Evolutionary conservation across 2,113 vertebrate genomes (phyloP).

Genomic region (Podocnemis expansa): DNA sequence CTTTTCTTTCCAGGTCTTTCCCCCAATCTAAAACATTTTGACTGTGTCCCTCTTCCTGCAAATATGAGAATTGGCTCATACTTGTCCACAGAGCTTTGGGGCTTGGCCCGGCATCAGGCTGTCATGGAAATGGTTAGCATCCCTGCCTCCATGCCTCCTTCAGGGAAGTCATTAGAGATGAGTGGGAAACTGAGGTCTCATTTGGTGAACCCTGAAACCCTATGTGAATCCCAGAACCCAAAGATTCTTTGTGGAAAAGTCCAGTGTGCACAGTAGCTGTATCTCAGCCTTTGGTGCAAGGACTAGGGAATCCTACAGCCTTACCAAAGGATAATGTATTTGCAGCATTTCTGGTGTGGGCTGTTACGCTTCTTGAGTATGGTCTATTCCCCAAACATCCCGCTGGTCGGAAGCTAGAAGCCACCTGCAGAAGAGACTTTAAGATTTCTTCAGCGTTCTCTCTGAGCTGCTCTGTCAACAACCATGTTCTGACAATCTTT

Average conservation of each 20-base stretch:
- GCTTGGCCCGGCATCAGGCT: background rate
- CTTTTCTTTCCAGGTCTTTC: background rate
- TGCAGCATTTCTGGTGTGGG: background rate
- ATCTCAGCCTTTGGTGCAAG: rapidly evolving
- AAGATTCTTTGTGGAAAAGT: background rate
- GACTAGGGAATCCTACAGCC: background rate
- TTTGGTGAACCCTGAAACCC: background rate
- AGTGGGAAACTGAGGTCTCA: background rate
- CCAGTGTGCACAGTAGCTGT: background rate
- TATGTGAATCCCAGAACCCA: background rate
- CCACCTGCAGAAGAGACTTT: constrained; percentile 13
- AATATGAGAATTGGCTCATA: rapidly evolving
- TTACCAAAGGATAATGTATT: rapidly evolving
- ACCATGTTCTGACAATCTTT: background rate
- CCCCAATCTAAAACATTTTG: background rate
- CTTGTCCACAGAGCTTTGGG: background rate
- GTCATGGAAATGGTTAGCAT: background rate
- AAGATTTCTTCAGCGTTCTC: background rate
- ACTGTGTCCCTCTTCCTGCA: background rate
- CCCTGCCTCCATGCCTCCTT: background rate
- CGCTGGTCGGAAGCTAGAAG: background rate
- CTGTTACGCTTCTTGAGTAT: background rate
- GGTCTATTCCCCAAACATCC: background rate
- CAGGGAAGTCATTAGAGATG: background rate
- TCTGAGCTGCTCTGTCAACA: background rate